phyloP scores from a whole-genome alignment of 2,113 vertebrate species.

The Picathartes gymnocephalus region DNA sequence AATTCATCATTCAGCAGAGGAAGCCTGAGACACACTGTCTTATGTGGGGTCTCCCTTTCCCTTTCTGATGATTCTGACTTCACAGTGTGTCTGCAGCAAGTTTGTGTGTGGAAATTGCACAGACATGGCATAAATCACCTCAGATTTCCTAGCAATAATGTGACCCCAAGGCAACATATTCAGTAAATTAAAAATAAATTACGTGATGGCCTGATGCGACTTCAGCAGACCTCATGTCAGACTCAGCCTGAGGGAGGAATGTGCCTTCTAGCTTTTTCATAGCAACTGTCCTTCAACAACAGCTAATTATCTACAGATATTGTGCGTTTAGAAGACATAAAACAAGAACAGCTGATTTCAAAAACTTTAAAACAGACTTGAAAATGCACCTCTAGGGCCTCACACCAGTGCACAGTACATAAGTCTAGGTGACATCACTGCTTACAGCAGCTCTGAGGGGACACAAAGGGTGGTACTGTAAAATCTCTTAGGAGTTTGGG shows the following conservation, averaged over 20 bases:
- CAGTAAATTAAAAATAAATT: constrained; percentile 62
- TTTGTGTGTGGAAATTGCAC: neutral
- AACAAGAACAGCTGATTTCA: constrained; percentile 29
- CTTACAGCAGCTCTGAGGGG: neutral
- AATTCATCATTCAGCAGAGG: neutral
- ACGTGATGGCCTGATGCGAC: neutral
- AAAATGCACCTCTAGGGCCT: neutral
- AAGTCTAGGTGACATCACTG: neutral
- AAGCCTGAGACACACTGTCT: neutral
- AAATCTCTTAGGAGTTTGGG: neutral
- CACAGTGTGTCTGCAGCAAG: neutral
- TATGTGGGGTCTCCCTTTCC: neutral
- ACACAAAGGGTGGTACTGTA: neutral
- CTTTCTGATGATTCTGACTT: neutral
- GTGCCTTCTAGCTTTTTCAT: constrained; percentile 23
- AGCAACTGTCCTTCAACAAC: constrained; percentile 41
- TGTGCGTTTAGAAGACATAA: constrained; percentile 13
- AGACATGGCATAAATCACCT: neutral
- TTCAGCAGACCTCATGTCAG: neutral
- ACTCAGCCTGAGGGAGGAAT: constrained; percentile 33
- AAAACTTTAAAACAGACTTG: neutral
- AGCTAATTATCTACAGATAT: constrained; percentile 58
- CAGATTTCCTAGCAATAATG: constrained; percentile 21
- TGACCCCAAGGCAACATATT: neutral
- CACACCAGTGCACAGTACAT: fast-evolving